Evolutionary conservation across 2,797 vertebrate species (phyloP), one percentile per base, ranked within the genome.

Genomic region (Fringilla coelebs): DNA sequence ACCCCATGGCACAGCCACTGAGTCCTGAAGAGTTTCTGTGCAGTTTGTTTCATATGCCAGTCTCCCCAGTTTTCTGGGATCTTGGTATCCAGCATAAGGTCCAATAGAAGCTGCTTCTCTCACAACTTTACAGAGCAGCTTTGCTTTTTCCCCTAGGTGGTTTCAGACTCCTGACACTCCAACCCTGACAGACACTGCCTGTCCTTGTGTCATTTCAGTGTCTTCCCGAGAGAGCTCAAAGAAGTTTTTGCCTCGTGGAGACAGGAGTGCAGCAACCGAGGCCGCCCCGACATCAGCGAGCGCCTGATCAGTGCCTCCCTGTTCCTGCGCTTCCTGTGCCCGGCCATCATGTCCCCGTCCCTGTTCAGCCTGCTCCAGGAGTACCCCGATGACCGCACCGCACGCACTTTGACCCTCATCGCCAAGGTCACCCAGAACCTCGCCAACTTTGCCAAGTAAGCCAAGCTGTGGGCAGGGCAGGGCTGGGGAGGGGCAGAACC

Each of bases 351-450:
- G 99, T 99, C 99, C 5, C 99, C 99, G 1, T 99, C 99, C 0
- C 99, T 99, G 76, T 99, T 99, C 98, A 99, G 98, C 85, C 97
- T 99, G 90, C 99, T 99, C 81, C 99, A 99, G 97, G 99, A 99
- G 95, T 99, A 99, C 92, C 99, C 99, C 0, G 99, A 99, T 0
- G 99, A 99, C 98, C 99, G 99, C 96, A 99, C 99, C 0, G 99
- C 99, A 0, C 99, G 99, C 52, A 99, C 99, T 1, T 98, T 99
- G 94, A 99, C 99, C 9, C 99, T 99, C 95, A 99, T 99, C 2
- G 99, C 99, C 96, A 99, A 99, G 98, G 99, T 99, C 93, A 99
- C 99, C 6, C 99, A 99, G 97, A 99, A 99, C 98, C 98, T 99
- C 75, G 99, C 99, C 97, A 99, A 99, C 98, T 99, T 99, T 2